Percentiles rank a stretch among this genome's conserved stretches.
These are phyloP conservation scores for Periparus ater DNA, from an alignment of 2,797 vertebrate species.

Conservation along the genomic window DNA sequence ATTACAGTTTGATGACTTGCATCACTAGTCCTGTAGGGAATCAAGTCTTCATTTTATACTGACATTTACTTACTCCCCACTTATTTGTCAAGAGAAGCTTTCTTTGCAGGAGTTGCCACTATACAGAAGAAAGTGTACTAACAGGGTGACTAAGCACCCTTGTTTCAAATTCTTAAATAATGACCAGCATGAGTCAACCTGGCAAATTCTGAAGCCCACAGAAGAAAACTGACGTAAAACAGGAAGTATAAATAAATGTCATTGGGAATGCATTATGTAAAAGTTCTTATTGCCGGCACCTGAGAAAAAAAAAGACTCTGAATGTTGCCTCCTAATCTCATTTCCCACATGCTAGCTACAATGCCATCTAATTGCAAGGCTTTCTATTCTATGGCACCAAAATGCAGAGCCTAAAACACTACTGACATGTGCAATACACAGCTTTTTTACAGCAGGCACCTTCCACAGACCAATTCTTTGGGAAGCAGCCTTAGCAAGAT, in stretches of 20 bases:
- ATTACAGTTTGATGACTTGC: neutral
- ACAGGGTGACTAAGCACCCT: conserved; percentile 7
- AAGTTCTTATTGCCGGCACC: neutral
- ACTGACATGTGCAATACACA: neutral
- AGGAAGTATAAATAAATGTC: neutral
- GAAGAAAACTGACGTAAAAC: neutral
- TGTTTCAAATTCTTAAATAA: conserved; percentile 15
- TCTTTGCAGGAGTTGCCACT: neutral
- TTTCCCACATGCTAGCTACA: neutral
- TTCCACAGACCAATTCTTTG: neutral
- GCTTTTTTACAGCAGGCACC: neutral
- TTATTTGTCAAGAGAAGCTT: neutral
- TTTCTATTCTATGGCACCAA: neutral
- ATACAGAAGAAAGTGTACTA: neutral
- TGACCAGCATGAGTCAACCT: conserved; percentile 3
- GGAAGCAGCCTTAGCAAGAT: neutral
- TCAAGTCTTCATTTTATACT: neutral
- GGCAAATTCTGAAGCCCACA: neutral
- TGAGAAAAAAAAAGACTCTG: neutral
- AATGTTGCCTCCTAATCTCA: neutral
- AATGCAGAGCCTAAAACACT: neutral
- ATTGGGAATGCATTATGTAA: neutral
- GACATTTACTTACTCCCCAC: neutral
- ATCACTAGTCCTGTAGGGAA: neutral
- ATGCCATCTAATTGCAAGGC: neutral